Percentiles rank a stretch among this genome's conserved stretches.
Conservation (phyloP, 1,140 invertebrate species). For the Tribolium castaneum region DNA sequence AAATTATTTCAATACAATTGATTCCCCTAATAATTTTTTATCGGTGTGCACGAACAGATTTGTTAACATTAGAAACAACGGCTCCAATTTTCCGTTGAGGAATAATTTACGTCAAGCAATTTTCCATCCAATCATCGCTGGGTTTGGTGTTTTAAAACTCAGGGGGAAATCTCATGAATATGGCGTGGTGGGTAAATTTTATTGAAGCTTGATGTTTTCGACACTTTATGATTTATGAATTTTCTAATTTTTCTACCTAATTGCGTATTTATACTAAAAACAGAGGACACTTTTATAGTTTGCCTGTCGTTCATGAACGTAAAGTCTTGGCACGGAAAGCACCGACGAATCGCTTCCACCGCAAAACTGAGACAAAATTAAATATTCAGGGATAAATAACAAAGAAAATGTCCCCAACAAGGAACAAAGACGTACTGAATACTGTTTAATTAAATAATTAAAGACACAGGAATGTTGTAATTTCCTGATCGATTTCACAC, state of each 20-base stretch:
- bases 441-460: not conserved
- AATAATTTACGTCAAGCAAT: constrained; percentile 15
- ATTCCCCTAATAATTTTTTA: not conserved
- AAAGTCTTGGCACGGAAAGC: not conserved
- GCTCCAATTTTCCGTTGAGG: constrained; percentile 5
- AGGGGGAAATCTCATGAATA: constrained; percentile 18
- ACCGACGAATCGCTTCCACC: not conserved
- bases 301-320: not conserved
- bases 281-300: not conserved
- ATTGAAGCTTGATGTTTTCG: not conserved
- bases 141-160: constrained; percentile 11
- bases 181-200: not conserved
- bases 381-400: not conserved
- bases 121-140: constrained; percentile 1
- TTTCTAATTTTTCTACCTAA: not conserved
- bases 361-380: not conserved
- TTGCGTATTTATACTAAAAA: not conserved
- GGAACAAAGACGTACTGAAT: not conserved
- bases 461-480: not conserved
- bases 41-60: not conserved
- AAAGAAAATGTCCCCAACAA: not conserved
- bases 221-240: not conserved
- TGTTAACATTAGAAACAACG: not conserved
- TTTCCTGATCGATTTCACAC: not conserved
- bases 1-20: not conserved